Evolutionary conservation across 1,140 invertebrate species (phyloP), one percentile per base, ranked within the genome.

Genomic region (Bombus breviceps): DNA sequence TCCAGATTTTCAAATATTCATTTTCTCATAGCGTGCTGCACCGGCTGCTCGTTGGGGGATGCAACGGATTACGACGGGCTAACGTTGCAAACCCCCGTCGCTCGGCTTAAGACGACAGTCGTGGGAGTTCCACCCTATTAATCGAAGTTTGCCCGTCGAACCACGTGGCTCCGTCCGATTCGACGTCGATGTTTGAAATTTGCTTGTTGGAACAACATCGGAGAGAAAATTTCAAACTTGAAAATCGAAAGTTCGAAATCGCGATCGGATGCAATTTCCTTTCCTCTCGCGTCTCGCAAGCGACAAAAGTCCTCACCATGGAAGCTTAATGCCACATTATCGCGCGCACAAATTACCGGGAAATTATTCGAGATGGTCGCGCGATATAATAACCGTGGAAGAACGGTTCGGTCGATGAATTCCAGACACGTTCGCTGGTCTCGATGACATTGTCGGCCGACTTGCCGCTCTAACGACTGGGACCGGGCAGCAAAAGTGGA

Each of bases 1-100:
- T 34, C 32, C 64, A 59, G 78, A 83, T 85, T 88, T 81, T 91
- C 83, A 91, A 91, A 91, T 91, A 91, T 91, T 91, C 90, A 91
- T 91, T 91, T 89, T 88, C 89, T 89, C 89, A 90, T 86, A 88
- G 78, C 88, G 47, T 3, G 81, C 41, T 73, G 72, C 71, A 12
- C n/a, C 10, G 34, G 32, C 41, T 62, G 59, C 66, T 57, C 47
- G 47, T 57, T n/a, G 39, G 39, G 85, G 84, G 82, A 90, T 88
- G 84, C 86, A 82, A 87, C 79, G 88, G 86, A 90, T 91, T 91
- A 91, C 64, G 66, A 91, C 64, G 59, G 53, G 80, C 76, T 85
- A 88, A 87, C 86, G 72, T 43, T n/a, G 68, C 86, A 87, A 87
- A 75, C 85, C 59, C 59, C 74, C 47, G 47, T 53, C 47, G 47